These are phyloP conservation scores for Caenorhabditis elegans DNA, from an alignment of 1,140 invertebrate genomes.

Conservation along the genomic window DNA sequence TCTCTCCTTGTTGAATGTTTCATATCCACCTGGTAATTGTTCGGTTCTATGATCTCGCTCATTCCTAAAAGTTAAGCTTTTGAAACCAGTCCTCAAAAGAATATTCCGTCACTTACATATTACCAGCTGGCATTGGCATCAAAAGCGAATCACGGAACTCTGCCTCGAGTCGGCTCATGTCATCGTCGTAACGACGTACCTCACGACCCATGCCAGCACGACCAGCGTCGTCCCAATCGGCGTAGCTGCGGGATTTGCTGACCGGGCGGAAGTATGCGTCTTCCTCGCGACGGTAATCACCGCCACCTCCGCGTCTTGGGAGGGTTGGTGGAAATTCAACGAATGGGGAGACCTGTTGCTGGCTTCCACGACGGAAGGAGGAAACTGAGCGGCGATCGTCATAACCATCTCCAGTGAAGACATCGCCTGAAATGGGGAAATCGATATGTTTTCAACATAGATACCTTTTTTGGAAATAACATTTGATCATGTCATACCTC, in stretches of 20 bases:
- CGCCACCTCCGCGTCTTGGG: conserved; percentile 42
- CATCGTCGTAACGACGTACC: conserved; percentile 48
- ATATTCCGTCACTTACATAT: conserved; percentile 34
- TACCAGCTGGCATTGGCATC: conserved; percentile 51
- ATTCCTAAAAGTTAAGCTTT: not conserved
- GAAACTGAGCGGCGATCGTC: conserved; percentile 47
- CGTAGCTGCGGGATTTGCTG: conserved; percentile 49
- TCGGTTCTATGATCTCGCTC: conserved; percentile 50
- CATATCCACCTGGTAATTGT: conserved; percentile 51
- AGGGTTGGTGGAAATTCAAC: conserved; percentile 64
- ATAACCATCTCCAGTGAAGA: conserved; percentile 51
- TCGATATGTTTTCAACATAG: conserved; percentile 18
- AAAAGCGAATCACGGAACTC: conserved; percentile 49
- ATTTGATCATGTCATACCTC: no score
- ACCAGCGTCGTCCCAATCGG: conserved; percentile 49
- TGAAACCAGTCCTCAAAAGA: not conserved
- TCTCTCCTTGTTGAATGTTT: conserved; percentile 48
- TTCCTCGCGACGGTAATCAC: conserved; percentile 37
- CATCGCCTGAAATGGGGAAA: conserved; percentile 55
- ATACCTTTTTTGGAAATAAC: not conserved
- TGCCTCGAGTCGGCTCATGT: conserved; percentile 46
- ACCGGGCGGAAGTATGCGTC: conserved; percentile 46
- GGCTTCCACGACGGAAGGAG: conserved; percentile 49
- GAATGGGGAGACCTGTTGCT: conserved; percentile 50
- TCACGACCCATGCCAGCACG: conserved; percentile 37